Evolutionary conservation across 2,797 vertebrate genomes (phyloP).

Genomic region (Bradypodion ventrale): DNA sequence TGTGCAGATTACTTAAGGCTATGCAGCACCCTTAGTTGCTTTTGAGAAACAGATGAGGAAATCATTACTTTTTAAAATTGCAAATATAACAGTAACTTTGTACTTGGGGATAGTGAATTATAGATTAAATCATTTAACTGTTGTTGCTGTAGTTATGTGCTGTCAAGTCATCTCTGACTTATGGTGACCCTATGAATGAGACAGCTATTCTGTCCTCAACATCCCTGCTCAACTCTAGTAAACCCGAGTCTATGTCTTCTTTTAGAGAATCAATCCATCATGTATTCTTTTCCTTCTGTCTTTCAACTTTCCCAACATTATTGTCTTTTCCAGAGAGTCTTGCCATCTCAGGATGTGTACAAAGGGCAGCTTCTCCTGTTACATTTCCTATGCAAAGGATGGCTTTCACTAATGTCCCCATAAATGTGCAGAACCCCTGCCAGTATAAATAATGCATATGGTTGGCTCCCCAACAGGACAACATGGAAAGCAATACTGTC

Average conservation of each 20-base stretch:
- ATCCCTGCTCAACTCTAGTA: too few relatives aligned
- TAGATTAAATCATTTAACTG: neutral
- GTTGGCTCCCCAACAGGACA: neutral
- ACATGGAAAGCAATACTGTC: neutral
- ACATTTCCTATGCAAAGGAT: neutral
- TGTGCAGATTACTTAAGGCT: too few relatives aligned
- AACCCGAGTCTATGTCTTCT: too few relatives aligned
- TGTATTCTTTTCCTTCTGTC: too few relatives aligned
- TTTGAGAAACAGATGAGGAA: neutral
- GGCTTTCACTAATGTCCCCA: neutral
- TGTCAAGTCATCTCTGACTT: too few relatives aligned
- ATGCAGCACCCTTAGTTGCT: neutral
- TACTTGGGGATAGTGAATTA: neutral
- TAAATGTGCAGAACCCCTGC: conserved; percentile 8
- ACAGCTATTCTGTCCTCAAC: too few relatives aligned
- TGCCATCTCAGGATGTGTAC: too few relatives aligned
- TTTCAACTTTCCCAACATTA: too few relatives aligned
- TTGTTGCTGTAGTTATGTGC: neutral
- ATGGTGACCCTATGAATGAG: too few relatives aligned
- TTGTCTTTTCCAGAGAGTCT: too few relatives aligned
- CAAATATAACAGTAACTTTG: neutral
- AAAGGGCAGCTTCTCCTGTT: conserved; percentile 1
- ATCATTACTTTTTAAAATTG: neutral
- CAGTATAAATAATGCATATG: conserved; percentile 15
- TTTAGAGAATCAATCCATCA: too few relatives aligned